These are phyloP conservation scores for Ectemnius lituratus DNA, from an alignment of 2,888 invertebrate species.

Conservation along the genomic window DNA sequence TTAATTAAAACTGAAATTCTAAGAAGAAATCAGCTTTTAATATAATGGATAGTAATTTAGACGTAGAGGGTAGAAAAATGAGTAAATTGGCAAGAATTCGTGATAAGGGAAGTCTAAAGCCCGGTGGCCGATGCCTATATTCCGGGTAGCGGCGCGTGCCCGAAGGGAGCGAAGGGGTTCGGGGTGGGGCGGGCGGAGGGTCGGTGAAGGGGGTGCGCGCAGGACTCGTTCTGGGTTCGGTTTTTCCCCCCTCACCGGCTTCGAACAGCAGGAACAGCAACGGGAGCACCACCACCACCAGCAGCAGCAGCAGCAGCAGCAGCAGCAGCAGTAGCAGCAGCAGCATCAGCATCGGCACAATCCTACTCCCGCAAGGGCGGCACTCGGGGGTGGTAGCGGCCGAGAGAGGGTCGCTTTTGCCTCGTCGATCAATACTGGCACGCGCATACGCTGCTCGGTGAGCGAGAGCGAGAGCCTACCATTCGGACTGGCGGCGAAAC, in stretches of 20 bases:
- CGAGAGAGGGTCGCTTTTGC: conserved; percentile 45
- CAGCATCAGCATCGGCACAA: conserved; percentile 39
- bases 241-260: not conserved
- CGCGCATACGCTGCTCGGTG: conserved; percentile 56
- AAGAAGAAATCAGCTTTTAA: too few species aligned
- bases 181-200: conserved; percentile 33
- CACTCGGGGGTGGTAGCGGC: conserved; percentile 55
- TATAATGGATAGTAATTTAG: too few species aligned
- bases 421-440: conserved; percentile 38
- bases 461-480: conserved; percentile 25
- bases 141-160: not conserved
- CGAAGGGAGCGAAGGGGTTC: not conserved
- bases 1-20: too few species aligned
- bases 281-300: conserved; percentile 37
- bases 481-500: not conserved
- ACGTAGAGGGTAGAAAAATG: too few species aligned
- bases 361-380: conserved; percentile 50
- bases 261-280: not conserved
- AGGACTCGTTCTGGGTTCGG: conserved; percentile 7
- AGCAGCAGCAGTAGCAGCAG: conserved; percentile 43
- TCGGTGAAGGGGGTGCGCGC: conserved; percentile 47
- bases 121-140: not conserved
- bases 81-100: too few species aligned
- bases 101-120: not conserved
- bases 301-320: conserved; percentile 34